Percentiles rank a stretch among this genome's conserved stretches.
phyloP scores from a whole-genome alignment of 1,140 invertebrate genomes.

The Drosophila azteca region DNA sequence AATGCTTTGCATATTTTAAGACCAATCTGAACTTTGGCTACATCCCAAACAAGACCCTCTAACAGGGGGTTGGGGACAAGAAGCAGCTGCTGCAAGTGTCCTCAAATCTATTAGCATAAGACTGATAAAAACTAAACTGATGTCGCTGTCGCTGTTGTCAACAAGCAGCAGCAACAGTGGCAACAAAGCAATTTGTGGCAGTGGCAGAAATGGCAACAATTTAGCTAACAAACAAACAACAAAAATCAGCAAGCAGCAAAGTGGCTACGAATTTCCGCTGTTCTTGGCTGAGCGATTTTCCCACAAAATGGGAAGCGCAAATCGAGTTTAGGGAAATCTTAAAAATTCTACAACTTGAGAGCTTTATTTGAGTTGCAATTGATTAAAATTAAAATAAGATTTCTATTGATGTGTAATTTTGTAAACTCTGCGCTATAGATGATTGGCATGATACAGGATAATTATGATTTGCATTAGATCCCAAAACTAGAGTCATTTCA shows the following conservation, averaged over 20 bases:
- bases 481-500: too few species aligned
- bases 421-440: too few species aligned
- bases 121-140: constrained; percentile 68
- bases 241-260: constrained; percentile 64
- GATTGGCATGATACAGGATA: too few species aligned
- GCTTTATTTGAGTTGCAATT: not conserved
- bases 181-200: too few species aligned
- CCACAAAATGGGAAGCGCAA: constrained; percentile 7
- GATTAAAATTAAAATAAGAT: constrained; percentile 14
- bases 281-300: constrained; percentile 5
- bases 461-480: too few species aligned
- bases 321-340: not conserved
- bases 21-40: constrained; percentile 35
- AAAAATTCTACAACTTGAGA: not conserved
- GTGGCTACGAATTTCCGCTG: constrained; percentile 52
- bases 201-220: constrained; percentile 13
- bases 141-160: constrained; percentile 69
- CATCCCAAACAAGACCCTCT: constrained; percentile 15
- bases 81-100: constrained; percentile 68
- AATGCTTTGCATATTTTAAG: too few species aligned
- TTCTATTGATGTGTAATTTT: too few species aligned
- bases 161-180: constrained; percentile 38
- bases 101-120: constrained; percentile 74
- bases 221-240: constrained; percentile 44
- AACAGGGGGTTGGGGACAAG: constrained; percentile 1